Percentiles rank a stretch among this genome's conserved stretches.
These are phyloP conservation scores for Geotrupes spiniger DNA, from an alignment of 2,888 invertebrate genomes.

Conservation along the genomic window DNA sequence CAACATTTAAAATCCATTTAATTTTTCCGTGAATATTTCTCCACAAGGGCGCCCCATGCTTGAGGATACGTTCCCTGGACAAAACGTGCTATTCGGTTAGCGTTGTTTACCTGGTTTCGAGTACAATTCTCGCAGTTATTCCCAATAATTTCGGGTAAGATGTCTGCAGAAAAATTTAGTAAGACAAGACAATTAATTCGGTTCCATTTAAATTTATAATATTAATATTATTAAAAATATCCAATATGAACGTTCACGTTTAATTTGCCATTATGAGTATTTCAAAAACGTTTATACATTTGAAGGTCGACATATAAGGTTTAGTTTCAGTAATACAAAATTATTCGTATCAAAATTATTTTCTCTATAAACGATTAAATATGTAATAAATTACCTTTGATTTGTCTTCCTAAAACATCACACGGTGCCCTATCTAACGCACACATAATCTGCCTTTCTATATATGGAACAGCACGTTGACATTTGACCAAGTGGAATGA, in stretches of 20 bases:
- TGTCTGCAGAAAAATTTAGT: too few species aligned
- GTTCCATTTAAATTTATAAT: too few species aligned
- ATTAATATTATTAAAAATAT: too few species aligned
- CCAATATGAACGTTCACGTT: too few species aligned
- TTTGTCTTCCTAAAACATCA: slow-evolving; percentile 58
- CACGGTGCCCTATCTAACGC: slow-evolving; percentile 59
- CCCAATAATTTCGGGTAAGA: slow-evolving; percentile 56
- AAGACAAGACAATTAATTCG: too few species aligned
- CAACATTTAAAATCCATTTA: too few species aligned
- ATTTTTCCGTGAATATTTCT: too few species aligned
- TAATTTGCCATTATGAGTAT: too few species aligned
- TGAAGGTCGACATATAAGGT: too few species aligned
- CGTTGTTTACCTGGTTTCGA: not conserved
- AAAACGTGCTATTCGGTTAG: not conserved
- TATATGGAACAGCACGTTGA: slow-evolving; percentile 27
- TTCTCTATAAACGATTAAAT: too few species aligned
- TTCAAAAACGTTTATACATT: too few species aligned
- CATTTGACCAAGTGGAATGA: slow-evolving; percentile 1
- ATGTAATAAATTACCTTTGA: slow-evolving; percentile 65
- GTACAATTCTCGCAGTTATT: not conserved
- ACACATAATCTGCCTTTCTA: slow-evolving; percentile 55
- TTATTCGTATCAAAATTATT: not conserved
- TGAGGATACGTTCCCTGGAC: not conserved
- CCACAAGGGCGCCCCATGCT: slow-evolving; percentile 5
- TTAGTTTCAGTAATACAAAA: too few species aligned